Base-by-base conservation (phyloP, 2,888 invertebrate species). In the Uloborus plumipes region DNA sequence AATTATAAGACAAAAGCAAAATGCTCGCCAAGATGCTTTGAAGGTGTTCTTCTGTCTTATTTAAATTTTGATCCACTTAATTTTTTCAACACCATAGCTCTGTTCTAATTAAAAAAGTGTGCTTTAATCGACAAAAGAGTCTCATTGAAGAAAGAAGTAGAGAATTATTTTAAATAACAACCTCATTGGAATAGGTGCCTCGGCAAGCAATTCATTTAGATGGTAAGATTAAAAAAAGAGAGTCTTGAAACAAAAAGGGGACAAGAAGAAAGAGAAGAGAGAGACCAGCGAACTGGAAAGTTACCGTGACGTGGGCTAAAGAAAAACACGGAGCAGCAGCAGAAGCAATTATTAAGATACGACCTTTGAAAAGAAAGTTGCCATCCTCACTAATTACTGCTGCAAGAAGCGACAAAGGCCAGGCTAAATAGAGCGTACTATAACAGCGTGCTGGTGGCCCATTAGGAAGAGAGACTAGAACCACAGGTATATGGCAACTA, bases 41-140 rank as follows among this genome's bases (percentile, higher is more conserved):
- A 65, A 58, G 61, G 49, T 47, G 53, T 66, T 49, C 50, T 67
- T 50, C 58, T 59, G 11, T 31, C 59, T 61, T 67, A 75, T 67
- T 55, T 75, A 75, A 75, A 20, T 67, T 67, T 61, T 59, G 13
- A 61, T 49, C 18, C 58, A 55, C 39, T 70, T 51, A 53, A 61
- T 50, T 22, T 70, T 71, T 59, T 75, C 50, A 67, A 67, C 75
- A 75, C 66, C 75, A 39, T 39, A 39, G 39, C 39, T 39, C 67
- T 22, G 67, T 71, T 78, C 71, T 78, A 71, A 78, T 71, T 78
- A 71, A 71, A 55, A 65, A 78, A 78, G 77, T 49, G 64, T 55
- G 70, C 61, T 78, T 71, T 78, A 78, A 78, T 78, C 71, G 77
- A 64, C 71, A 64, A 49, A 55, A 65, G 70, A 18, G 59, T 49